These are phyloP conservation scores for Sthenelais limicola DNA, from an alignment of 2,888 invertebrate species.

Conservation along the genomic window DNA sequence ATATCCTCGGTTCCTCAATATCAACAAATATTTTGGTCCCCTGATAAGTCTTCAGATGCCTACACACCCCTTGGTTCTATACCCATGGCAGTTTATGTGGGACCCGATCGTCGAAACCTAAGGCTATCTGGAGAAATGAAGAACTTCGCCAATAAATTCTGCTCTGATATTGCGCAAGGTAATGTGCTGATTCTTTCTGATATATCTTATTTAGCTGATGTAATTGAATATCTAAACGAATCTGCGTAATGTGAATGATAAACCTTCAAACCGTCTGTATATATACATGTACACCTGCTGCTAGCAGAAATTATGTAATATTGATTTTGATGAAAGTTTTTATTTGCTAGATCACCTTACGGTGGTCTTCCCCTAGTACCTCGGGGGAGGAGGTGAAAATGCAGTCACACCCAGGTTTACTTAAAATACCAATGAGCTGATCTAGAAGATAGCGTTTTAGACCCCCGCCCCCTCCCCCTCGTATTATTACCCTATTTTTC, in stretches of 20 bases:
- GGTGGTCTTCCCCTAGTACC: no score
- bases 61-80: neutral
- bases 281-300: no score
- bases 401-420: no score
- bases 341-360: no score
- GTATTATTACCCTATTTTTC: no score
- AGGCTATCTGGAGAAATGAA: slow-evolving; percentile 9
- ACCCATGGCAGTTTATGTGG: slow-evolving; percentile 2
- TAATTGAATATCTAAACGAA: neutral
- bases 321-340: no score
- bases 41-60: neutral
- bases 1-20: neutral
- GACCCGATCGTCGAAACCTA: neutral
- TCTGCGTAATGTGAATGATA: neutral
- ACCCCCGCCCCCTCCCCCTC: no score
- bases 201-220: neutral
- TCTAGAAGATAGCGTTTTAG: no score
- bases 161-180: slow-evolving; percentile 13
- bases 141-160: slow-evolving; percentile 1
- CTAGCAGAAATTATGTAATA: no score
- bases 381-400: no score
- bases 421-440: no score
- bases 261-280: no score
- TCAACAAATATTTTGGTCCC: slow-evolving; percentile 8
- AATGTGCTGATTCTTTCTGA: neutral